A percentile compares a stretch with the other conserved stretches of the same genome.
phyloP scores from a whole-genome alignment of 2,113 vertebrate genomes.

The Gambusia affinis region DNA sequence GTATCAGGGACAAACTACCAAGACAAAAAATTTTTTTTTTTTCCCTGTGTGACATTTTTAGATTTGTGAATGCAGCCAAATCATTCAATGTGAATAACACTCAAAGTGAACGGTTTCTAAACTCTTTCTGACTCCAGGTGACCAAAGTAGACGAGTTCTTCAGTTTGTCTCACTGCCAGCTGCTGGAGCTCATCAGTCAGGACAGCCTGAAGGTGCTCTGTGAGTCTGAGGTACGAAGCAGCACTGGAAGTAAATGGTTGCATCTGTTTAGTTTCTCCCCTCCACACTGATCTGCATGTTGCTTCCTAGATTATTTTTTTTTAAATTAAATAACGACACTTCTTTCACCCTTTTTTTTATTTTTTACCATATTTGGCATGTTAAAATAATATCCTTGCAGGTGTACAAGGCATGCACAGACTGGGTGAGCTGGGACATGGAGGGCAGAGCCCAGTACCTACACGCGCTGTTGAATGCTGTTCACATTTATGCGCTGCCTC shows the following conservation, averaged over 20 bases:
- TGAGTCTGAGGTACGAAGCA: conserved; percentile 77
- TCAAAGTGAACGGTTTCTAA: background rate
- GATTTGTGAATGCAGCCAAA: background rate
- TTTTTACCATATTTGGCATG: background rate
- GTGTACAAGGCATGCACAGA: conserved; percentile 86
- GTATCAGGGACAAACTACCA: background rate
- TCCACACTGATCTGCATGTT: too few relatives aligned
- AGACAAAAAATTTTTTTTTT: too few relatives aligned
- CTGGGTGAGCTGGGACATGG: conserved; percentile 84
- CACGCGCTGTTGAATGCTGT: conserved; percentile 85
- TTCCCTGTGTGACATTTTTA: background rate
- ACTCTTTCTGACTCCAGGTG: conserved; percentile 67
- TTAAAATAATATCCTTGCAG: conserved; percentile 32
- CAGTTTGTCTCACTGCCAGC: conserved; percentile 84
- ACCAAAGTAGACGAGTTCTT: conserved; percentile 86
- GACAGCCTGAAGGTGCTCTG: conserved; percentile 86
- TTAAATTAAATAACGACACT: too few relatives aligned
- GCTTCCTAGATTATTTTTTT: too few relatives aligned
- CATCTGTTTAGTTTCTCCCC: too few relatives aligned
- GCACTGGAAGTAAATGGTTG: background rate
- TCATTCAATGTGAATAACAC: background rate
- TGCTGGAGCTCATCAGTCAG: conserved; percentile 85
- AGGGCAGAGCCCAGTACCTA: conserved; percentile 81
- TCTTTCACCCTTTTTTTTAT: background rate
- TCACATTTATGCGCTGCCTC: conserved; percentile 83